Percentiles rank a stretch among this genome's conserved stretches.
Conservation (phyloP, 2,797 vertebrate species). For the Etheostoma nigrum region DNA sequence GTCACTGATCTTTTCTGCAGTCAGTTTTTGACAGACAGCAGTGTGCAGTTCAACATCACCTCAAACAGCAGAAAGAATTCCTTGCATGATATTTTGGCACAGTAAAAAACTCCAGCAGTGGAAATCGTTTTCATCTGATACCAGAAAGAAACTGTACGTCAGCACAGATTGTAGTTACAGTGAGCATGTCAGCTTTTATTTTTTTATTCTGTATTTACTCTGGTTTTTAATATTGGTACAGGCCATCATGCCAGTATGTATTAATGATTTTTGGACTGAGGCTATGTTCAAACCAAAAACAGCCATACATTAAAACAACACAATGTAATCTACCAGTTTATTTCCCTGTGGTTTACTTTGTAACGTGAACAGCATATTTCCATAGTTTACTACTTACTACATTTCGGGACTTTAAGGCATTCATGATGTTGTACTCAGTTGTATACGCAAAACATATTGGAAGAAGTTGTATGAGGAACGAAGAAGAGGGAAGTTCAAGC, state of each 20-base stretch:
- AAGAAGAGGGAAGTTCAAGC: neutral
- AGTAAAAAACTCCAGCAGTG: constrained; percentile 33
- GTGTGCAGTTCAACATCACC: constrained; percentile 8
- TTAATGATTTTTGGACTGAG: neutral
- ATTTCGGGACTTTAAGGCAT: neutral
- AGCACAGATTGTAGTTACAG: constrained; percentile 3
- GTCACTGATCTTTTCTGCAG: constrained; percentile 25
- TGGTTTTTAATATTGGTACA: constrained; percentile 7
- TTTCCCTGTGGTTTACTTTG: neutral
- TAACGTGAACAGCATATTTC: neutral
- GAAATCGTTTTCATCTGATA: constrained; percentile 35
- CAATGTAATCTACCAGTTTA: no score
- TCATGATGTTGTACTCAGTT: neutral
- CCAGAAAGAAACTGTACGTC: constrained; percentile 3
- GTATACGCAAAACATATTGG: neutral
- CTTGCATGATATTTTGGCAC: constrained; percentile 17
- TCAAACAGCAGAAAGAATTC: constrained; percentile 30
- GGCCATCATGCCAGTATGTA: neutral
- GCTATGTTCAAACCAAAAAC: neutral
- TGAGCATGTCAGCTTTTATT: constrained; percentile 1
- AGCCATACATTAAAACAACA: neutral
- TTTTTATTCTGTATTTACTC: neutral
- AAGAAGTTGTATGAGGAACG: neutral
- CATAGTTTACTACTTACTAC: neutral
- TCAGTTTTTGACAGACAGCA: constrained; percentile 26